phyloP scores from a whole-genome alignment of 2,113 vertebrate species.

The Vulpes lagopus region DNA sequence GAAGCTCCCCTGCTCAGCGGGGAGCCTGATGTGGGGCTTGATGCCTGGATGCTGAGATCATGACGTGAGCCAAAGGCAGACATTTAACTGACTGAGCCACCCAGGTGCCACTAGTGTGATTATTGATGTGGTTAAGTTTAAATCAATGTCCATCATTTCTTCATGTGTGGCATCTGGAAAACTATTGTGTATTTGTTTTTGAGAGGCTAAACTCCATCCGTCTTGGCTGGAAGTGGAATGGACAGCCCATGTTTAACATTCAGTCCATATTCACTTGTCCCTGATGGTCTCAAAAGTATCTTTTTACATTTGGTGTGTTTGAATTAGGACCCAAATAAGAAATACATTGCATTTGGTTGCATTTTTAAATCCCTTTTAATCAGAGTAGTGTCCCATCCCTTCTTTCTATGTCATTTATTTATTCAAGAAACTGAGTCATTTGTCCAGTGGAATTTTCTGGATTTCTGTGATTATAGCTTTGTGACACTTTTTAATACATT shows the following conservation, averaged over 20 bases:
- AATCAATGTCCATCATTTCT: neutral
- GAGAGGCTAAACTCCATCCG: neutral
- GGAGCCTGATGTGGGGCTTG: too few relatives aligned
- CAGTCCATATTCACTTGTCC: neutral
- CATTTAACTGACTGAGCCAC: too few relatives aligned
- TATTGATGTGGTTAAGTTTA: neutral
- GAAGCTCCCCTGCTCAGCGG: too few relatives aligned
- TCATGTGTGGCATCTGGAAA: neutral
- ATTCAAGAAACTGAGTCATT: neutral
- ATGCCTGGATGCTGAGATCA: too few relatives aligned
- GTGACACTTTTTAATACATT: neutral
- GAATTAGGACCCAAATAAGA: neutral
- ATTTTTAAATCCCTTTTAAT: neutral
- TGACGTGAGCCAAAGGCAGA: too few relatives aligned
- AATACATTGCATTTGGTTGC: neutral
- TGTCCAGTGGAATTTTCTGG: neutral
- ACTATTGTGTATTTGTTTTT: neutral
- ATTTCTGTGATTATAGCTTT: neutral
- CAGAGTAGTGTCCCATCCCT: too few relatives aligned
- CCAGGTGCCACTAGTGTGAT: neutral
- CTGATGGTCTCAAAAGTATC: neutral
- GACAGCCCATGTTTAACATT: neutral
- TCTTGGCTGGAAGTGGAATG: neutral
- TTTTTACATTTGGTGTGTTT: neutral
- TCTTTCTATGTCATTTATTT: neutral